Percentiles rank a stretch among this genome's conserved stretches.
Conservation (phyloP, 2,113 vertebrate genomes). For the Sakesphorus luctuosus region DNA sequence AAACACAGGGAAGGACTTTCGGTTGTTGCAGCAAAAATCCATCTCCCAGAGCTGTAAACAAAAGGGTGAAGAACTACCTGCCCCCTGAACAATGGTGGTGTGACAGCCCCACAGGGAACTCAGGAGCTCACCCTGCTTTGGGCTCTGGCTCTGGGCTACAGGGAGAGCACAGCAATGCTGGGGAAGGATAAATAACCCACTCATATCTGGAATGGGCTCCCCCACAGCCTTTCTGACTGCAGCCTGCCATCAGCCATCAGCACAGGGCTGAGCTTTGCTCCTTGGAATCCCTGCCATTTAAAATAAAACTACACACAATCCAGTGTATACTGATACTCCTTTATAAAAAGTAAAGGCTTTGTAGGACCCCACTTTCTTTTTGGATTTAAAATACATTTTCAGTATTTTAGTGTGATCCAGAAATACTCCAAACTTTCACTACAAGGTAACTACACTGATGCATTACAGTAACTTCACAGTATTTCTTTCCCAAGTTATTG, state of each 20-base stretch:
- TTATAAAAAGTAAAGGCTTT: not conserved
- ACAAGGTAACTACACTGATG: not conserved
- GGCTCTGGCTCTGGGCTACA: not conserved
- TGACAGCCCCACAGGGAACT: not conserved
- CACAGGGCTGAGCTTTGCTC: not conserved
- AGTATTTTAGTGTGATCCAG: not conserved
- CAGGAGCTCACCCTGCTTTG: not conserved
- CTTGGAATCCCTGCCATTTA: not conserved
- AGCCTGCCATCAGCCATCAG: not conserved
- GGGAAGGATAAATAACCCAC: not conserved
- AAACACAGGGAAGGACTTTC: not conserved
- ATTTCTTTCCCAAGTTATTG: not conserved
- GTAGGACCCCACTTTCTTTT: not conserved
- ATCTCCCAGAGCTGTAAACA: fast-evolving
- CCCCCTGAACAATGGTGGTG: not conserved
- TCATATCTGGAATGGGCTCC: not conserved
- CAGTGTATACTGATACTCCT: not conserved
- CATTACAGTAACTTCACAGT: not conserved
- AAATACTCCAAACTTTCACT: not conserved
- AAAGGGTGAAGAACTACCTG: not conserved
- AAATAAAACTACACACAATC: not conserved
- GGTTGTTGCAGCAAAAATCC: not conserved
- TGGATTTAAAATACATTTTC: not conserved
- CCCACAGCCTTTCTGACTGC: not conserved
- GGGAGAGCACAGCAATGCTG: not conserved